phyloP scores from a whole-genome alignment of 30 jellyfish, hydroid and myxozoan genomes.

The Rhopilema esculentum region DNA sequence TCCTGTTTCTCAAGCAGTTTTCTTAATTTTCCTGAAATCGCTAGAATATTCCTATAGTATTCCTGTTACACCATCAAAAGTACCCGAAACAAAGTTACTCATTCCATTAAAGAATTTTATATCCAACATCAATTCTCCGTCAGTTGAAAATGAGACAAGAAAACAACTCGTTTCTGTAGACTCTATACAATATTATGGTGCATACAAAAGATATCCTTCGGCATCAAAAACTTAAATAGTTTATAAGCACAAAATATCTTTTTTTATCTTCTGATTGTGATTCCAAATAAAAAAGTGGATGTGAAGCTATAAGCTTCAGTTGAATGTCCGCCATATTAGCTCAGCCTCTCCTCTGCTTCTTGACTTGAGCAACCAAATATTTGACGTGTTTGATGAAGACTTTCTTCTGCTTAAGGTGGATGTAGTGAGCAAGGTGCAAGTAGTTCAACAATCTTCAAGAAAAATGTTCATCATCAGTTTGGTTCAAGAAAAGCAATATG shows the following conservation, averaged over 20 bases:
- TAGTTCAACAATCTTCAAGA: background rate
- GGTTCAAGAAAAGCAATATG: no score
- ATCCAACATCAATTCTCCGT: no score
- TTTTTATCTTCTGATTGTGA: background rate
- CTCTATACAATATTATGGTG: background rate
- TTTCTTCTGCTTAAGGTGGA: background rate
- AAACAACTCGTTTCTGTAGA: no score
- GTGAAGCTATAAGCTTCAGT: background rate
- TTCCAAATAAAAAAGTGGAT: background rate
- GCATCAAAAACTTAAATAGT: background rate
- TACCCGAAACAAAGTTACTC: no score
- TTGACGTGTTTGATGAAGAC: background rate
- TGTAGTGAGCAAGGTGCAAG: background rate
- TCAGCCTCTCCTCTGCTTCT: background rate
- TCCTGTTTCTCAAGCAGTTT: no score
- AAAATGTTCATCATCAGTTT: background rate
- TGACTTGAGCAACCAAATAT: background rate
- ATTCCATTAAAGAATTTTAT: no score
- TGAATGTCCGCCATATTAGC: background rate
- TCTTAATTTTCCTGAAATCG: no score
- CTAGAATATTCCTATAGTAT: no score
- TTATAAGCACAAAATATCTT: no score
- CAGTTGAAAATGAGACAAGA: no score
- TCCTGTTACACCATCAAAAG: no score
- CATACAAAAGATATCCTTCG: background rate